A percentile compares a stretch with the other conserved stretches of the same genome.
phyloP scores from a whole-genome alignment of 2,113 vertebrate genomes.

The Bubalus kerabau region DNA sequence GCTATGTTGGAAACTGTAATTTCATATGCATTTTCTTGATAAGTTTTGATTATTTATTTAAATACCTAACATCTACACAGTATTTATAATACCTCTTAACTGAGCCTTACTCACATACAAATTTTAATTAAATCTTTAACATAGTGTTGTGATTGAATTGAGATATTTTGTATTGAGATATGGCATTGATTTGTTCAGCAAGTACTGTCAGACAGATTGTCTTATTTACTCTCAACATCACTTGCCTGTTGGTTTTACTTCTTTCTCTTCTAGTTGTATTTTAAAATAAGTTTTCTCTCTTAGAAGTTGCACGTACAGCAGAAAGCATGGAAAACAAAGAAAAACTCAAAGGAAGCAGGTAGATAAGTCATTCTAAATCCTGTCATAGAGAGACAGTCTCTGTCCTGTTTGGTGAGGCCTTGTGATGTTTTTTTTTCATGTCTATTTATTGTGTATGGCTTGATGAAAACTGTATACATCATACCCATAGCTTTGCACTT shows the following conservation, averaged over 20 bases:
- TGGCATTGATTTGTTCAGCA: background rate
- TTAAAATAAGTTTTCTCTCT: conserved; percentile 10
- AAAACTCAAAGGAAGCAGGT: background rate
- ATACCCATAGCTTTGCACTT: background rate
- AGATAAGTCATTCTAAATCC: background rate
- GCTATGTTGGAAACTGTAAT: background rate
- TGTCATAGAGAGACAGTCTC: background rate
- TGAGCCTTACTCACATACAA: background rate
- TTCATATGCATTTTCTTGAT: background rate
- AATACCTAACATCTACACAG: background rate
- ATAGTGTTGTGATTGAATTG: background rate
- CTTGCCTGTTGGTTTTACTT: background rate
- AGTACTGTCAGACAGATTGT: background rate
- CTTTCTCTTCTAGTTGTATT: background rate
- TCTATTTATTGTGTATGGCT: background rate
- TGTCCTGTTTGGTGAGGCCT: background rate
- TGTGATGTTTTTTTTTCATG: background rate
- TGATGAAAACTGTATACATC: background rate
- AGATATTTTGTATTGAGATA: background rate
- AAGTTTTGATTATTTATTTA: background rate
- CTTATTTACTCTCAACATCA: background rate
- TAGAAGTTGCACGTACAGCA: background rate
- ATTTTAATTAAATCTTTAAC: background rate
- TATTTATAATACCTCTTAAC: background rate
- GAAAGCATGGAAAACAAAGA: conserved; percentile 38